A percentile compares a stretch with the other conserved stretches of the same genome.
Evolutionary conservation across 2,113 vertebrate genomes (phyloP).

Genomic region (Albula goreensis): DNA sequence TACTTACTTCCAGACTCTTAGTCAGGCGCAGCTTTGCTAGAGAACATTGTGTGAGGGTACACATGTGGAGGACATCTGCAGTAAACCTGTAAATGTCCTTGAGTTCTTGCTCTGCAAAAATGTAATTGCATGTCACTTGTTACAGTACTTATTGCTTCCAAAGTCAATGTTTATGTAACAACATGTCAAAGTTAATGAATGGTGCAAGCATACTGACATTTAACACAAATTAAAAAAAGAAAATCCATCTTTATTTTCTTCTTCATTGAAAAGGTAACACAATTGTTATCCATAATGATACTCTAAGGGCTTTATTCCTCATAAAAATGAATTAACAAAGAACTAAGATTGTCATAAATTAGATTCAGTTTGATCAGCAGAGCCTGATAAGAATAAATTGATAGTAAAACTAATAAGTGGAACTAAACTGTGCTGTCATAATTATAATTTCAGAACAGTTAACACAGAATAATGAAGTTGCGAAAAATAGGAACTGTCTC

Average conservation of each 20-base stretch:
- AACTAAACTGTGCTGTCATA: not conserved
- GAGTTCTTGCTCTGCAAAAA: not conserved
- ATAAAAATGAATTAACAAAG: not conserved
- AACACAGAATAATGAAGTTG: not conserved
- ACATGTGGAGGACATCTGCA: not conserved
- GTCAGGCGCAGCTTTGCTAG: not conserved
- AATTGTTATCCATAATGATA: not conserved
- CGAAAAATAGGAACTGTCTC: not conserved
- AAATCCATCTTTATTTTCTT: not conserved
- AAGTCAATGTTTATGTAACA: not conserved
- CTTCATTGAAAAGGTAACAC: not conserved
- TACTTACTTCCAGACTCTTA: not conserved
- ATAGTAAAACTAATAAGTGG: not conserved
- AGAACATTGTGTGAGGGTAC: not conserved
- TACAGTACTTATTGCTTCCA: not conserved
- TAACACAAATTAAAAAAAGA: not conserved
- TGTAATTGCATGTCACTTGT: not conserved
- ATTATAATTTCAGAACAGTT: not conserved
- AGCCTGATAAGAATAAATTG: not conserved
- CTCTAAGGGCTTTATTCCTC: too few species aligned
- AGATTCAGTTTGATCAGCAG: not conserved
- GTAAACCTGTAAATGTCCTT: not conserved
- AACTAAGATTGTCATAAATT: not conserved
- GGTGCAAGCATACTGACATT: too few species aligned
- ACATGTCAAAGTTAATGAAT: not conserved